Base-by-base conservation (phyloP, 1,140 invertebrate genomes). In the Euura saliciscinereae region DNA sequence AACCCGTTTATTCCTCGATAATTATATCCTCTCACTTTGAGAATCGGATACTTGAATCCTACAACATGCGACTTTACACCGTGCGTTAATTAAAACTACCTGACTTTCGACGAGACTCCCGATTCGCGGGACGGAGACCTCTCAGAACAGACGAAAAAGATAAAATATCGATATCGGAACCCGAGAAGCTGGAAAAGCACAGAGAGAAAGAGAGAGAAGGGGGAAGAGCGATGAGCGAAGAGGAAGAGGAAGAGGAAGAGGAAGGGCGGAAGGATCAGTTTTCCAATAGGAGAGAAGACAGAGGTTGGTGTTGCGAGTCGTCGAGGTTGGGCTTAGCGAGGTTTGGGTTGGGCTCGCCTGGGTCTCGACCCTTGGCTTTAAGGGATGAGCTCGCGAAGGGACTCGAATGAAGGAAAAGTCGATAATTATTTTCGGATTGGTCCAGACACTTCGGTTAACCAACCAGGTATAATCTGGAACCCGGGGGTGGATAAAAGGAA, bases 351-450 rank as follows among this genome's bases (percentile, higher is more conserved):
- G 51, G 51, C 5, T 59, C 8, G 51, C 8, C 5, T 59, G 51
- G 51, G 51, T 59, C 51, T 59, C 51, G 51, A n/a, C 51, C 51
- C 51, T 59, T 59, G 6, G 51, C 51, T 59, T 59, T 59, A 59
- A 59, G 51, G 51, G 51, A 59, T 59, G 51, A 59, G 51, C 51
- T n/a, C 8, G 51, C 51, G 51, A 59, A 59, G 6, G 51, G 51
- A 59, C 51, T 59, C 51, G 51, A 59, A 59, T 59, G 13, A 59
- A 59, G 51, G 51, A 59, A 59, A 59, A 59, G 51, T 59, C 51
- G 51, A 59, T 59, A 59, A 59, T 59, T 59, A 59, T 59, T 59
- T 59, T 59, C 51, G 51, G 51, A 59, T 59, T 59, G 51, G 51
- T 59, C 51, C 51, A 59, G 51, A 59, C 51, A 59, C 51, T 59